phyloP scores from a whole-genome alignment of 2,888 invertebrate species.

The Metallyticus violacea region DNA sequence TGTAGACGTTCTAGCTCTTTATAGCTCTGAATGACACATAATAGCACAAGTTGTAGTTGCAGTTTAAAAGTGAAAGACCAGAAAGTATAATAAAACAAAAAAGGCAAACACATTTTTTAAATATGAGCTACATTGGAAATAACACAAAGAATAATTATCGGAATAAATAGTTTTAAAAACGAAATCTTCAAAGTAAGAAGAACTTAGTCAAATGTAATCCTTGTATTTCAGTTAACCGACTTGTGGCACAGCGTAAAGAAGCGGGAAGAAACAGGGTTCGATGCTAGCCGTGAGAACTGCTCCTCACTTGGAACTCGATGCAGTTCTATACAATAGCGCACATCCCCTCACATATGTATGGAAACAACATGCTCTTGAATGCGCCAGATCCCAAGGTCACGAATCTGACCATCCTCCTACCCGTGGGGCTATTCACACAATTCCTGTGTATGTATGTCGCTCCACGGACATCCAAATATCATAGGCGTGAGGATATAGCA shows the following conservation, averaged over 20 bases:
- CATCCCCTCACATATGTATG: neutral
- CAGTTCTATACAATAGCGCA: neutral
- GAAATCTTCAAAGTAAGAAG: no score
- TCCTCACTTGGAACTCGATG: neutral
- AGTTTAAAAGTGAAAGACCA: no score
- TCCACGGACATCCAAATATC: neutral
- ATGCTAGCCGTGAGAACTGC: neutral
- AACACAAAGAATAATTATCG: no score
- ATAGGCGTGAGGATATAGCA: neutral
- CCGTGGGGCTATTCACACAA: neutral
- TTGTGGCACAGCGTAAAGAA: neutral
- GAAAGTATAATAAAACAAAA: no score
- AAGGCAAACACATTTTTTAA: no score
- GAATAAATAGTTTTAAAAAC: no score
- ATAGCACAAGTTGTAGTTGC: no score
- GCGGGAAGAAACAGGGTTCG: neutral
- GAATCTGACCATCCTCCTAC: conserved; percentile 1
- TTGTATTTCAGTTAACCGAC: no score
- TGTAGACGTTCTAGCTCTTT: no score
- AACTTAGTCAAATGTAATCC: no score
- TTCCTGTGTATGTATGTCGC: neutral
- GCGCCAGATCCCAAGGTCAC: neutral
- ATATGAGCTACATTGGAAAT: no score
- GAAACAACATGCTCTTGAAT: neutral
- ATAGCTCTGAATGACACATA: no score